Evolutionary conservation across 2,113 vertebrate genomes (phyloP).

Genomic region (Cephalopterus ornatus): DNA sequence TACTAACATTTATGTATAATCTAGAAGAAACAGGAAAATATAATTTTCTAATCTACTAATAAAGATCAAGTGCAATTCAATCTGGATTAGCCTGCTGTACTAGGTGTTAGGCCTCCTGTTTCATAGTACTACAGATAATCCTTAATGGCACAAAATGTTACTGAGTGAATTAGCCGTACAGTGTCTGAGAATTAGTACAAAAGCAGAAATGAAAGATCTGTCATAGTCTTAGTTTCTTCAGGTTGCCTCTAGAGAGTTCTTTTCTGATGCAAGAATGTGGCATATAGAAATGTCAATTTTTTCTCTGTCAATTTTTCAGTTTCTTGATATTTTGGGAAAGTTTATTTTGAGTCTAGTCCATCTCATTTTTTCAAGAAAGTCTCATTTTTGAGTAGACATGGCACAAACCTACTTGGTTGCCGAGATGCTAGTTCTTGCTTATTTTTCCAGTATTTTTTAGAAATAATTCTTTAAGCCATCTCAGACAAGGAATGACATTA

Average conservation of each 20-base stretch:
- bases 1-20: constrained; percentile 22
- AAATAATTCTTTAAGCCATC: background rate
- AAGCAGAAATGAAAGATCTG: background rate
- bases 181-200: background rate
- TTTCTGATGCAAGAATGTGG: background rate
- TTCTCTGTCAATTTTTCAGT: background rate
- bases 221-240: background rate
- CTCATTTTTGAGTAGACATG: background rate
- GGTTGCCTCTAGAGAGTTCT: background rate
- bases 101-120: background rate
- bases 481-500: background rate
- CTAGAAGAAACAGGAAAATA: constrained; percentile 34
- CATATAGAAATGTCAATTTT: background rate
- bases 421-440: background rate
- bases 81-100: constrained; percentile 22
- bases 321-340: background rate
- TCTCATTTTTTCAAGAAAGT: background rate
- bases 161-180: background rate
- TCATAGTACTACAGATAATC: background rate
- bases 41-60: constrained; percentile 47
- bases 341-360: background rate
- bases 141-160: background rate
- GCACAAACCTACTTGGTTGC: background rate
- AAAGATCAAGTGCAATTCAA: constrained; percentile 42
- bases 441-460: background rate